Conservation (phyloP, 2,113 vertebrate genomes). For the Ceyx margarethae region DNA sequence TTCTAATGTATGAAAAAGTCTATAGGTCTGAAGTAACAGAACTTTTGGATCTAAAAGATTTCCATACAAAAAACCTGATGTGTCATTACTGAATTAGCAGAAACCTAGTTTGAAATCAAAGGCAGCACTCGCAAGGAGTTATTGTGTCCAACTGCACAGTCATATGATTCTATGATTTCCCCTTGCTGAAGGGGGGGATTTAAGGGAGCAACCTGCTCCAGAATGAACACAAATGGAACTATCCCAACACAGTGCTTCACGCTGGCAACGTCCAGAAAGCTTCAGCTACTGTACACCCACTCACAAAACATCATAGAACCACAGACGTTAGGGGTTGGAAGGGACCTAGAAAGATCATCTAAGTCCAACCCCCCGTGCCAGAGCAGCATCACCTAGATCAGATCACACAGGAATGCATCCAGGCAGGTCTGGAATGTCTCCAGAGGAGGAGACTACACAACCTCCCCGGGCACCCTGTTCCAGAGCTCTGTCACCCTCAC, state of each 20-base stretch:
- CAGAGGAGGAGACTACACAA: too few species aligned
- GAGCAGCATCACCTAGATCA: too few species aligned
- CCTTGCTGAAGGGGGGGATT: background rate
- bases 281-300: background rate
- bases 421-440: too few species aligned
- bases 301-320: background rate
- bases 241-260: background rate
- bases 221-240: background rate
- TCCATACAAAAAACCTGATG: fast-evolving
- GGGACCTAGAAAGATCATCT: too few species aligned
- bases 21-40: background rate
- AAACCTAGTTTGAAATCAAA: background rate
- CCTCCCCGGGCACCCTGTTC: too few species aligned
- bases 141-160: background rate
- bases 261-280: background rate
- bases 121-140: background rate
- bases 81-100: background rate
- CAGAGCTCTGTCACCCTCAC: too few species aligned
- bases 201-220: background rate
- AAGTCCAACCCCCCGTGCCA: too few species aligned
- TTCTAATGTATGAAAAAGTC: background rate
- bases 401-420: too few species aligned
- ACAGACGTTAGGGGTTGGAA: too few species aligned
- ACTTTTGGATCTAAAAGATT: background rate
- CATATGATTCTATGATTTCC: too few species aligned